phyloP scores from a whole-genome alignment of 2,113 vertebrate genomes.

The Gorsachius goisagi region DNA sequence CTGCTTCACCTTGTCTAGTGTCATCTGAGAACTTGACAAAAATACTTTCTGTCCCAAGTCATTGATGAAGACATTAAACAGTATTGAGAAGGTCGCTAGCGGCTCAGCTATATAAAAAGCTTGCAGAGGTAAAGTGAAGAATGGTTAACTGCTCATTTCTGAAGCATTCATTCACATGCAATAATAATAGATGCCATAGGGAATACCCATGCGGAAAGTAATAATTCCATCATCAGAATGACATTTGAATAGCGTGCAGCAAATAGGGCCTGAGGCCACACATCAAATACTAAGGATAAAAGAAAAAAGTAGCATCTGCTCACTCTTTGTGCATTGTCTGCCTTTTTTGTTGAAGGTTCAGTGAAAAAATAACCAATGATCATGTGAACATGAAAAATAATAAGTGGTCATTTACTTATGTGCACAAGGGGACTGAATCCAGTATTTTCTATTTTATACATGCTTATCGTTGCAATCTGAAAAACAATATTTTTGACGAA shows the following conservation, averaged over 20 bases:
- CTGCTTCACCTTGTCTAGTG: neutral
- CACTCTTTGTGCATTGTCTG: neutral
- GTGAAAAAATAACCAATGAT: neutral
- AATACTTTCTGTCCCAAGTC: neutral
- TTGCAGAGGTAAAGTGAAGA: neutral
- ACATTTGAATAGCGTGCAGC: conserved; percentile 38
- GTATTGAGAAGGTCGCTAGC: neutral
- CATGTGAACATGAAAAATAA: neutral
- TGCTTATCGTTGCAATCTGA: neutral
- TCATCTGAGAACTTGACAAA: neutral
- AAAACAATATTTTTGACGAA: neutral
- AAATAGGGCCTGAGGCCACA: conserved; percentile 18
- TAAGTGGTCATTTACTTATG: neutral
- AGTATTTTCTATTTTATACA: neutral
- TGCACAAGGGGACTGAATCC: neutral
- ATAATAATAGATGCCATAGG: conserved; percentile 16
- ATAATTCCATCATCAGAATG: conserved; percentile 34
- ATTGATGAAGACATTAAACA: conserved; percentile 14
- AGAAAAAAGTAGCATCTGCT: neutral
- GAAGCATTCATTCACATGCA: neutral
- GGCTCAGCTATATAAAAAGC: neutral
- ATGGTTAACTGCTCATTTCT: conserved; percentile 5
- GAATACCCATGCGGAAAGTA: neutral
- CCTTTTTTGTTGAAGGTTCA: neutral
- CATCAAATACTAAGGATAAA: neutral